Conservation (phyloP, 92 coral and sea anemone species). For the Palythoa caribaeorum region DNA sequence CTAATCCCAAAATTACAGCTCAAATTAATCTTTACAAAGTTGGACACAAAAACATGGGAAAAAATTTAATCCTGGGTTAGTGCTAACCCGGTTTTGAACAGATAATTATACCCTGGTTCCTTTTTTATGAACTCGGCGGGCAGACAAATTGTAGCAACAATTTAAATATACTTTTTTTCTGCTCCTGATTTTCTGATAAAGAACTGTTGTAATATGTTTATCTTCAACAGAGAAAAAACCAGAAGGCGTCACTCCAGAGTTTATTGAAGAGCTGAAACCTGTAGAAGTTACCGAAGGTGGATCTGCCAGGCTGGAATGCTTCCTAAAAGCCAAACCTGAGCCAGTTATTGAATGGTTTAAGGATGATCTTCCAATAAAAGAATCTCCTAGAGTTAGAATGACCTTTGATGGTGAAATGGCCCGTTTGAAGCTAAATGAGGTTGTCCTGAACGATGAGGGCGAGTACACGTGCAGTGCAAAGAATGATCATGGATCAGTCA, state of each 20-base stretch:
- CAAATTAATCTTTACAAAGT: too few species aligned
- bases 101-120: too few species aligned
- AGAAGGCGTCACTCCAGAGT: slow-evolving; percentile 55
- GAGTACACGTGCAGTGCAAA: slow-evolving; percentile 32
- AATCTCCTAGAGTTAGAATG: slow-evolving; percentile 15
- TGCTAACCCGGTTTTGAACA: too few species aligned
- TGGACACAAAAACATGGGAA: too few species aligned
- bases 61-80: too few species aligned
- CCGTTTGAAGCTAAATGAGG: slow-evolving; percentile 22
- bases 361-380: slow-evolving; percentile 54
- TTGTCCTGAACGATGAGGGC: slow-evolving; percentile 45
- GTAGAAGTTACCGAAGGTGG: slow-evolving; percentile 62
- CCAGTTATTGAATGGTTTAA: slow-evolving; percentile 71
- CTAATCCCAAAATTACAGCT: too few species aligned
- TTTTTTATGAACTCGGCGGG: too few species aligned
- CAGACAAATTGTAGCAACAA: too few species aligned
- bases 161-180: too few species aligned
- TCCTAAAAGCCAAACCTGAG: slow-evolving; percentile 50
- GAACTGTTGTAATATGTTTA: neutral
- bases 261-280: slow-evolving; percentile 56
- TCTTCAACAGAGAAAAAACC: slow-evolving; percentile 54
- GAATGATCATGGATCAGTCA: slow-evolving; percentile 37
- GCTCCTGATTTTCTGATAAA: too few species aligned
- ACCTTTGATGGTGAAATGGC: slow-evolving; percentile 43
- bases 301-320: slow-evolving; percentile 54